These are phyloP conservation scores for Hydrolagus colliei DNA, from an alignment of 2,797 vertebrate genomes.

Conservation along the genomic window DNA sequence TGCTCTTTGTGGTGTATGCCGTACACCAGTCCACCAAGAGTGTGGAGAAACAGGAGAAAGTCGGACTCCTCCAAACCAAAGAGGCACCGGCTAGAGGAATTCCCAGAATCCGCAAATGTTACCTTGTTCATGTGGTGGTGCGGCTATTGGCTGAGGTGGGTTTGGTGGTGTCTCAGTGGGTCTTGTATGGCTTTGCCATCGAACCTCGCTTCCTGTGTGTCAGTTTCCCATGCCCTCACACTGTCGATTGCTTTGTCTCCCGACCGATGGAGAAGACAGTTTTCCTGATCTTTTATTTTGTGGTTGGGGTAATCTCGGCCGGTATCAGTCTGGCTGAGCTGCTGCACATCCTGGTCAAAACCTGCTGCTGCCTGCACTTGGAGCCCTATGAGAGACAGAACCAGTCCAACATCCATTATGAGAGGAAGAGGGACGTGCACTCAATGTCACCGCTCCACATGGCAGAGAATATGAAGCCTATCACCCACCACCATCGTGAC, in stretches of 20 bases:
- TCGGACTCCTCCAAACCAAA: not conserved
- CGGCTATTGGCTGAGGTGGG: conserved; percentile 68
- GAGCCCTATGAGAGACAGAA: conserved; percentile 39
- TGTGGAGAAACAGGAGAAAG: conserved; percentile 31
- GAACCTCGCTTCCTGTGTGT: conserved; percentile 67
- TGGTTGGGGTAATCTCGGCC: conserved; percentile 66
- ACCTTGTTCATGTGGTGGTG: conserved; percentile 70
- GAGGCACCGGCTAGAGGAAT: not conserved
- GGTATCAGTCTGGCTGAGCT: conserved; percentile 69
- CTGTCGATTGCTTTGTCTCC: conserved; percentile 83
- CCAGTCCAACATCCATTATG: conserved; percentile 24
- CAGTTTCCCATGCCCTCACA: conserved; percentile 75
- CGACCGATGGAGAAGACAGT: conserved; percentile 83
- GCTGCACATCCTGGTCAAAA: conserved; percentile 48
- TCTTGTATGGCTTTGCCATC: conserved; percentile 77
- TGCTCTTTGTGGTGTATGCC: conserved; percentile 76
- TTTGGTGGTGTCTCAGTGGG: conserved; percentile 70
- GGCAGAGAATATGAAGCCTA: not conserved
- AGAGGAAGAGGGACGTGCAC: not conserved
- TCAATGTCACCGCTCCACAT: not conserved
- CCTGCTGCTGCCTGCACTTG: conserved; percentile 34
- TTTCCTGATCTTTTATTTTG: conserved; percentile 84
- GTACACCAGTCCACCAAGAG: conserved; percentile 67
- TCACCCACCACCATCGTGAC: not conserved
- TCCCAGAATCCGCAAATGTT: conserved; percentile 54